Evolutionary conservation across 2,113 vertebrate genomes (phyloP).

Genomic region (Pollimyrus isidori): DNA sequence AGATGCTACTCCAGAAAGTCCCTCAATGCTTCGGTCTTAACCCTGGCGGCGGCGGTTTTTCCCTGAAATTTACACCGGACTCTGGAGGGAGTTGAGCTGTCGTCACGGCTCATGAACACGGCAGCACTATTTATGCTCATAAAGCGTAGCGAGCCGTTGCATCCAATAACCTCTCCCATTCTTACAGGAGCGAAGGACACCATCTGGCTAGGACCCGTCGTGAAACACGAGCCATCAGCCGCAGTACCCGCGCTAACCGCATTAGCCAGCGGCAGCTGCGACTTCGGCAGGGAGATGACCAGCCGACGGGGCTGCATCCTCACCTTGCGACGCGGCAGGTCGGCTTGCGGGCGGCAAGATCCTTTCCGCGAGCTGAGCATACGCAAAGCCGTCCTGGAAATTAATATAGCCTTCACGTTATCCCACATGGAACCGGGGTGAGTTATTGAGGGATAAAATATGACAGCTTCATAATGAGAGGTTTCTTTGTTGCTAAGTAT

Average conservation of each 20-base stretch:
- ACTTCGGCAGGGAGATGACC: not conserved
- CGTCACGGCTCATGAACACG: not conserved
- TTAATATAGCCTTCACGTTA: not conserved
- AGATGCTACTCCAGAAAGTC: not conserved
- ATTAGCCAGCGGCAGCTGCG: conserved; percentile 41
- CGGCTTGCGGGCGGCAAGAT: conserved; percentile 12
- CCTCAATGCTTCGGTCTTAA: not conserved
- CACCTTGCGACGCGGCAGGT: not conserved
- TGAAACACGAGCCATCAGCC: conserved; percentile 44
- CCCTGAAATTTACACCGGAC: conserved; percentile 14
- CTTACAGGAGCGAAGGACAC: conserved; percentile 49
- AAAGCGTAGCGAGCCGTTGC: conserved; percentile 34
- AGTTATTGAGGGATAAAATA: conserved; percentile 5
- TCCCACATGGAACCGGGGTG: not conserved
- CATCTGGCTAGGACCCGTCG: conserved; percentile 39
- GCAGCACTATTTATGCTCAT: conserved; percentile 17
- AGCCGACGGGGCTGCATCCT: conserved; percentile 15
- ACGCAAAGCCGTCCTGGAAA: conserved; percentile 6
- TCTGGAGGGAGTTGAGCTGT: conserved; percentile 9
- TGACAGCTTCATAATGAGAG: conserved; percentile 5
- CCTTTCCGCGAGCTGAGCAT: not conserved
- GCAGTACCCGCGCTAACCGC: conserved; percentile 31
- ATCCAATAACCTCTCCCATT: conserved; percentile 37
- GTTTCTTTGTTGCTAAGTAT: not conserved
- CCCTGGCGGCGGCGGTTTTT: not conserved